A percentile compares a stretch with the other conserved stretches of the same genome.
Conservation (phyloP, 1,140 invertebrate genomes). For the Lethocerus indicus region DNA sequence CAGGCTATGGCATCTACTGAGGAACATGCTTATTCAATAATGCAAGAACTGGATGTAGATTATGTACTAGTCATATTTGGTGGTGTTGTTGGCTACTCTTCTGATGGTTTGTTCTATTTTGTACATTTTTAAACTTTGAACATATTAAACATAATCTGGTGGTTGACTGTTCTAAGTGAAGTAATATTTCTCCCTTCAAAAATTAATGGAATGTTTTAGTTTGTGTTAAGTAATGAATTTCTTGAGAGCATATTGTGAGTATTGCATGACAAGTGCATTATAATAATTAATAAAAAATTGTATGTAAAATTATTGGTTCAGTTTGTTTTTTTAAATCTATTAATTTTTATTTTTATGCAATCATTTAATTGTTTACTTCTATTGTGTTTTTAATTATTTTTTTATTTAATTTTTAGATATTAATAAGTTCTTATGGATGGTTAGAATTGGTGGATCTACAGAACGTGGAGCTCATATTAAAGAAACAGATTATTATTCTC, state of each 20-base stretch:
- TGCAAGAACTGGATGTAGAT: slow-evolving; percentile 91
- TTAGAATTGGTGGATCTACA: slow-evolving; percentile 91
- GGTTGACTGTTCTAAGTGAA: no score
- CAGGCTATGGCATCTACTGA: slow-evolving; percentile 96
- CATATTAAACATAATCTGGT: no score
- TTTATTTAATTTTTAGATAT: slow-evolving; percentile 44
- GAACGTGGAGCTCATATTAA: slow-evolving; percentile 87
- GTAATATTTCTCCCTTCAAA: no score
- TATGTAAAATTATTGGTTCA: no score
- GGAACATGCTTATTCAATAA: slow-evolving; percentile 93
- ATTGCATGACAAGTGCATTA: no score
- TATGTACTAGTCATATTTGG: slow-evolving; percentile 98
- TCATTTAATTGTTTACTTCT: background rate
- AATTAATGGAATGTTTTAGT: no score
- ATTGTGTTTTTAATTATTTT: slow-evolving; percentile 1
- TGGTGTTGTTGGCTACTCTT: slow-evolving; percentile 94
- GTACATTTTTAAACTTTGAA: background rate
- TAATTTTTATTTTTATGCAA: background rate
- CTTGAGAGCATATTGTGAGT: no score
- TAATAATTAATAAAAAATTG: no score
- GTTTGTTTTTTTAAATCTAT: slow-evolving; percentile 2
- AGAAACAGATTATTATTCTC: slow-evolving; percentile 91
- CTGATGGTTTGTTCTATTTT: slow-evolving; percentile 49
- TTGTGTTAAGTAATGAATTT: no score
- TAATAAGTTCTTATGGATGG: slow-evolving; percentile 99